These are phyloP conservation scores for Metaphire vulgaris DNA, from an alignment of 1,140 invertebrate species.

Conservation along the genomic window DNA sequence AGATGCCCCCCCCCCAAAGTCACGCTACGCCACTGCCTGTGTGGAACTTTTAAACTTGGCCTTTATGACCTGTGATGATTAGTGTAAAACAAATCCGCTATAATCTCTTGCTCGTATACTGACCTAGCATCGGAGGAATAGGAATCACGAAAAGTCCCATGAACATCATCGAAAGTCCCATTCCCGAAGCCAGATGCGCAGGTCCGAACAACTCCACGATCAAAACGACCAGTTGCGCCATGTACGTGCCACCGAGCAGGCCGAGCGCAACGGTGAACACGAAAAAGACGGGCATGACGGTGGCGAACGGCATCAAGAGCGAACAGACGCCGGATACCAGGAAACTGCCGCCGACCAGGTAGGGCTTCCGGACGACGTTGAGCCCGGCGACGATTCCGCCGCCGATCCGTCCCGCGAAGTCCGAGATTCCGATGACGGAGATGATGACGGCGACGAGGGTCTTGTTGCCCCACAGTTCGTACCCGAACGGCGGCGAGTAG, in stretches of 20 bases:
- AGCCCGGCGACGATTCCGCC: not conserved
- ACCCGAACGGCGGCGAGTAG: not conserved
- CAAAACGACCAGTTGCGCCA: not conserved
- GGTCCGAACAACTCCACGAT: slow-evolving; percentile 8
- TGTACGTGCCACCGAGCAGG: slow-evolving; percentile 4
- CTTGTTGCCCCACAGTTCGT: not conserved
- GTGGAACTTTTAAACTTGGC: too few species aligned
- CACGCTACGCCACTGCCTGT: too few species aligned
- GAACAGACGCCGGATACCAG: not conserved
- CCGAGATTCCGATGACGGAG: not conserved
- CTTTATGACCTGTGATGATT: too few species aligned
- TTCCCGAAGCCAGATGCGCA: not conserved
- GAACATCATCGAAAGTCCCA: slow-evolving; percentile 9
- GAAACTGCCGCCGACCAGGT: slow-evolving; percentile 4
- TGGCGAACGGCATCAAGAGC: not conserved
- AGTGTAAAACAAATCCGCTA: too few species aligned
- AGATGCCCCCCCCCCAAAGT: too few species aligned
- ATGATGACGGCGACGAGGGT: not conserved
- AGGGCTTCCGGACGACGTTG: not conserved
- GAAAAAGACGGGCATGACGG: not conserved
- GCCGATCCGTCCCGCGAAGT: not conserved
- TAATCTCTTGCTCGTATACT: too few species aligned
- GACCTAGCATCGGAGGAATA: not conserved
- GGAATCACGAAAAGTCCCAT: slow-evolving; percentile 10
- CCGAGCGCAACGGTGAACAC: not conserved